A percentile compares a stretch with the other conserved stretches of the same genome.
These are phyloP conservation scores for Octodon degus DNA, from an alignment of 2,113 vertebrate genomes.

Conservation along the genomic window DNA sequence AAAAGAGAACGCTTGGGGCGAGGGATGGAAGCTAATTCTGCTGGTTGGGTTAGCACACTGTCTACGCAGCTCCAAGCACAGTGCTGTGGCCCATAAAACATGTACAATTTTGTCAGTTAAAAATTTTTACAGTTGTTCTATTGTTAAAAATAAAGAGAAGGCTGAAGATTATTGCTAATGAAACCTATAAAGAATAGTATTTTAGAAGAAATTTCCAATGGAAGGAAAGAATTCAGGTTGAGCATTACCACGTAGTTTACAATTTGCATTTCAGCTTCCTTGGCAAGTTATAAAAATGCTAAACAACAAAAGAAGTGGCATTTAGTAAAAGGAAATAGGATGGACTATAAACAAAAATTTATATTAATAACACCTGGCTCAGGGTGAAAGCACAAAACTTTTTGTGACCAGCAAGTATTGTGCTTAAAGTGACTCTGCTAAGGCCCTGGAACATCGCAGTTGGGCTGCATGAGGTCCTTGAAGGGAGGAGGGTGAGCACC, in stretches of 20 bases:
- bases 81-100: too few species aligned
- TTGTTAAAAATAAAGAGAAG: constrained; percentile 14
- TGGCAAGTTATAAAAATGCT: background rate
- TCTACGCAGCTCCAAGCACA: background rate
- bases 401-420: constrained; percentile 1
- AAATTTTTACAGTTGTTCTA: background rate
- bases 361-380: background rate
- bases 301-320: background rate
- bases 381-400: background rate
- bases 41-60: background rate
- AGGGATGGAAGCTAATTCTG: background rate
- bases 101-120: background rate
- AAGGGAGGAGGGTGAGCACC: background rate
- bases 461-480: background rate
- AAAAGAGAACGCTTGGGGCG: background rate
- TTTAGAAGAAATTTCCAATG: background rate
- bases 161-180: background rate
- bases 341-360: background rate
- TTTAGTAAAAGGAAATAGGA: background rate
- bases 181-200: background rate
- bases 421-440: background rate
- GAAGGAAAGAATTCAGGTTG: background rate
- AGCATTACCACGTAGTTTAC: background rate
- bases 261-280: background rate
- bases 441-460: background rate